Base-by-base conservation (phyloP, 2,113 vertebrate genomes). In the Hepsetus odoe region DNA sequence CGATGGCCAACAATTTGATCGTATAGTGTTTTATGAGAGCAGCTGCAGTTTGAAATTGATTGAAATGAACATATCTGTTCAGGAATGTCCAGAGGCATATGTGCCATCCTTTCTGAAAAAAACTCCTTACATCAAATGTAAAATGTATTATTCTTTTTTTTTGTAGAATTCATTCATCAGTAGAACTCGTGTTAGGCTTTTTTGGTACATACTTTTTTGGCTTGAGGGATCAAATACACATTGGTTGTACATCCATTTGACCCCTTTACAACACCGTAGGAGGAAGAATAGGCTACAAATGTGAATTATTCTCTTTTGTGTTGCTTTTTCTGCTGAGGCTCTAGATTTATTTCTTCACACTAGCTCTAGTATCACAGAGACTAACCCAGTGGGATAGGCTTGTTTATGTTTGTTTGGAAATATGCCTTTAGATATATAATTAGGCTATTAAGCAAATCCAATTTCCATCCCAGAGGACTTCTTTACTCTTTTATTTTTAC, bases 351-450 rank as follows among this genome's bases (percentile, higher is more conserved):
- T 20, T 49, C 18, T 71, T 3, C 55, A 75, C 20, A 38, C 30
- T 12, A 14, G 42, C 49, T 59, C 49, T 7, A 42, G 8, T 5
- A 26, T 14, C 16, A 2, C 1, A 28, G 2, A 26, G 16, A 33
- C 38, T 72, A 4, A 24, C 32, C 33, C 32, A 11, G 44, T 44
- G 44, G 38, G 55, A 56, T 44, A 28, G 42, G 46, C 46, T 49
- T 20, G 18, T 20, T 67, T 68, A 20, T 26, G 35, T 58, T 56
- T 20, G 46, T 33, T 44, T 76, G 24, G 68, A 16, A 35, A 65
- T 70, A 38, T 64, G 42, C 22, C 53, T 76, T 81, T 55, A 74
- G 58, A 72, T 77, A 53, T 64, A 65, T 72, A 56, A 71, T 81
- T 58, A 33, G n/a, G 49, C 56, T 75, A 53, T 71, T 62, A 78